phyloP scores from a whole-genome alignment of 2,113 vertebrate species.

The Alouatta palliata region DNA sequence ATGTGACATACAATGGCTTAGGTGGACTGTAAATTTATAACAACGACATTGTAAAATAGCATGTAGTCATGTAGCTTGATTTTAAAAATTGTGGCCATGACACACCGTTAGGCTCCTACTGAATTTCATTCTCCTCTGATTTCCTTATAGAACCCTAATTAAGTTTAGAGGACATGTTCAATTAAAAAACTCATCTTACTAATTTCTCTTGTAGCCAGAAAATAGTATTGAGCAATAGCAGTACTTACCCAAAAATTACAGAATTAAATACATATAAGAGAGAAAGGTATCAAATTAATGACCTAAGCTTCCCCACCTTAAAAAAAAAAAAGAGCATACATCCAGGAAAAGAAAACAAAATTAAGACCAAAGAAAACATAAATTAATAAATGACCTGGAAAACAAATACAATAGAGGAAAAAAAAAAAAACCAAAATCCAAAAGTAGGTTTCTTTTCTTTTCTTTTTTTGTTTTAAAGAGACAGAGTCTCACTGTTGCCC shows the following conservation, averaged over 20 bases:
- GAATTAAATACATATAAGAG: neutral
- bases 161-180: neutral
- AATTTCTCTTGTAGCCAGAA: neutral
- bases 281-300: constrained; percentile 17
- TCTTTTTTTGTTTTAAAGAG: neutral
- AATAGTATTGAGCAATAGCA: neutral
- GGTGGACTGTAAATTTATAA: neutral
- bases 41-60: neutral
- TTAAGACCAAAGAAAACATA: neutral
- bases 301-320: neutral
- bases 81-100: neutral
- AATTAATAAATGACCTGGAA: constrained; percentile 14
- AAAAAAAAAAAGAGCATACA: neutral
- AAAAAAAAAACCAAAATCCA: neutral
- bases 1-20: neutral
- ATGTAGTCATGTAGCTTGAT: neutral
- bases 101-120: neutral
- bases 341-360: neutral
- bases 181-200: neutral
- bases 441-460: neutral
- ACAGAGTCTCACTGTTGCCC: neutral
- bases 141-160: constrained; percentile 8
- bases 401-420: constrained; percentile 10
- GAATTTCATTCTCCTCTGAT: neutral
- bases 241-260: neutral